Evolutionary conservation across 2,797 vertebrate genomes (phyloP).

Genomic region (Semotilus atromaculatus): DNA sequence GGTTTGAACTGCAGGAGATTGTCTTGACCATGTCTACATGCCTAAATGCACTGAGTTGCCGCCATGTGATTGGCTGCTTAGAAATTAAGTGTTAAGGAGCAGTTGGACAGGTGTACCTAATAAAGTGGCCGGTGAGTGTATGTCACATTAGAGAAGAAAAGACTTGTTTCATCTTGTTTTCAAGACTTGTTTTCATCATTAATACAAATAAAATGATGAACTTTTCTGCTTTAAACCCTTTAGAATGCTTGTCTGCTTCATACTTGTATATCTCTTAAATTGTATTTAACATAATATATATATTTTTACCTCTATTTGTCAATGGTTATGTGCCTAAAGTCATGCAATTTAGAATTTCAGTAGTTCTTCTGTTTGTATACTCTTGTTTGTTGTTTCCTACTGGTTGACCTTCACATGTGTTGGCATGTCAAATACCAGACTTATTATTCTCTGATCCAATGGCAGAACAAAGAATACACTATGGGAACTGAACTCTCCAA

Average conservation of each 20-base stretch:
- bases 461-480: conserved; percentile 22
- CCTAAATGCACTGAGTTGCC: too few relatives aligned
- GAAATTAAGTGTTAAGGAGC: too few relatives aligned
- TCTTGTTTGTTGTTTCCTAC: background rate
- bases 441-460: background rate
- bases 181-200: too few relatives aligned
- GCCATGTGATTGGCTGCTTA: too few relatives aligned
- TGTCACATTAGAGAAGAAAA: background rate
- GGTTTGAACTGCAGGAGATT: too few relatives aligned
- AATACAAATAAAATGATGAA: background rate
- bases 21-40: too few relatives aligned
- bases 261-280: background rate
- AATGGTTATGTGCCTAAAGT: background rate
- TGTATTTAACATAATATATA: background rate
- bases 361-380: background rate
- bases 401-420: conserved; percentile 29
- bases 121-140: too few relatives aligned
- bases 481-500: background rate
- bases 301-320: background rate
- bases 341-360: background rate
- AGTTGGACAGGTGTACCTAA: too few relatives aligned
- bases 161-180: background rate
- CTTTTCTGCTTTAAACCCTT: background rate
- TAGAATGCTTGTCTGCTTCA: background rate
- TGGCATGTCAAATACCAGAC: conserved; percentile 16